A percentile compares a stretch with the other conserved stretches of the same genome.
Conservation (phyloP, 2,888 invertebrate species). For the Thumatha senex region DNA sequence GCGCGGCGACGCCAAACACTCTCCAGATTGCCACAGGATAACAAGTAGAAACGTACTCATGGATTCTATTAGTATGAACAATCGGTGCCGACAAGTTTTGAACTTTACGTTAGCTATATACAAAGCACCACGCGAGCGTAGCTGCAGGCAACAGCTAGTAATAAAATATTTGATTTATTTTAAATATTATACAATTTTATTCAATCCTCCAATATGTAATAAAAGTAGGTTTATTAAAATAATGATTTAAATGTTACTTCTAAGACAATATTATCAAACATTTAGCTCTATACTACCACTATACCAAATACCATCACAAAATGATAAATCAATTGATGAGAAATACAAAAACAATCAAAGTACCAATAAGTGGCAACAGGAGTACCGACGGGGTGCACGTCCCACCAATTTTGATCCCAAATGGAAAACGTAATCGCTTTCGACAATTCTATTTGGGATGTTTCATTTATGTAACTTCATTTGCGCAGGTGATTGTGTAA, state of each 20-base stretch:
- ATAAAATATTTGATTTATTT: too few species aligned
- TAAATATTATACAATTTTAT: too few species aligned
- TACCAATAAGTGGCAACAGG: constrained; percentile 46
- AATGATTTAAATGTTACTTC: background rate
- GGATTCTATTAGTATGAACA: too few species aligned
- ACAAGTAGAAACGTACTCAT: too few species aligned
- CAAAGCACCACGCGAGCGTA: too few species aligned
- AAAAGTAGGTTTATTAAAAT: too few species aligned
- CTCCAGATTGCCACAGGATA: too few species aligned
- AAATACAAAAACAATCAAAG: constrained; percentile 57
- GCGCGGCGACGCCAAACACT: too few species aligned
- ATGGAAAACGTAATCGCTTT: constrained; percentile 78
- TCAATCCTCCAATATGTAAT: too few species aligned
- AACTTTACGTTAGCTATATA: too few species aligned
- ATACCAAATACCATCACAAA: constrained; percentile 15
- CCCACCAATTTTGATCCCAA: constrained; percentile 74
- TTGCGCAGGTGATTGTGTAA: constrained; percentile 55
- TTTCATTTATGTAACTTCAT: constrained; percentile 61
- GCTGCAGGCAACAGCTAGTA: too few species aligned
- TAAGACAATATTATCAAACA: background rate
- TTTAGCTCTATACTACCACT: background rate
- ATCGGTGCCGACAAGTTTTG: too few species aligned
- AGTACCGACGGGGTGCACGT: constrained; percentile 43
- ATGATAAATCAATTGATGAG: constrained; percentile 42
- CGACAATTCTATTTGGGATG: constrained; percentile 68